These are phyloP conservation scores for Cataglyphis hispanica DNA, from an alignment of 1,140 invertebrate genomes.

Conservation along the genomic window DNA sequence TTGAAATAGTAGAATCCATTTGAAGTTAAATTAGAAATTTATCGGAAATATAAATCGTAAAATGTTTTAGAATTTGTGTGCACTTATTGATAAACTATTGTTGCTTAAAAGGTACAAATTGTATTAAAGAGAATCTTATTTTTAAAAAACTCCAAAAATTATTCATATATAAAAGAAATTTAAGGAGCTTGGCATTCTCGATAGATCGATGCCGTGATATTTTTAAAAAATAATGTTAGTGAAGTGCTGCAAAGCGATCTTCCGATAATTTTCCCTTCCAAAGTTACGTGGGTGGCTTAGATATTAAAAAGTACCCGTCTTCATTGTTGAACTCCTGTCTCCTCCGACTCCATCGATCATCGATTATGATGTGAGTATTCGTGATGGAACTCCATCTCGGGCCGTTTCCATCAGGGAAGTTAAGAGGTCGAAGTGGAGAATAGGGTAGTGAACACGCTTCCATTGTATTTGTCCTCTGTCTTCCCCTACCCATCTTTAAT, in stretches of 20 bases:
- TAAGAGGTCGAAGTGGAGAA: conserved; percentile 43
- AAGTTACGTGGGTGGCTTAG: conserved; percentile 48
- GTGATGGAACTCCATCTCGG: conserved; percentile 53
- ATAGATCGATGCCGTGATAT: conserved; percentile 31
- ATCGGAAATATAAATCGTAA: neutral
- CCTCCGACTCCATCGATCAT: conserved; percentile 58
- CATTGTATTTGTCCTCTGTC: conserved; percentile 54
- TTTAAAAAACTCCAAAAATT: neutral
- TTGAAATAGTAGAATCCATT: neutral
- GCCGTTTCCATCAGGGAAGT: conserved; percentile 30
- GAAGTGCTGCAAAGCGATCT: conserved; percentile 52
- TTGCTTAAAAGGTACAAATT: neutral
- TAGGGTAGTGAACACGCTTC: conserved; percentile 31
- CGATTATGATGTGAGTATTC: conserved; percentile 63
- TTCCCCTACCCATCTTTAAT: conserved; percentile 35
- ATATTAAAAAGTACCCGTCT: conserved; percentile 53
- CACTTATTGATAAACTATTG: neutral
- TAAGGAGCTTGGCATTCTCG: neutral
- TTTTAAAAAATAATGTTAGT: conserved; percentile 32
- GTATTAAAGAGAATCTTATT: neutral
- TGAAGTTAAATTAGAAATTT: neutral
- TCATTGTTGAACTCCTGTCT: conserved; percentile 41
- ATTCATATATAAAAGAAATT: neutral
- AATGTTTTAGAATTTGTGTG: neutral
- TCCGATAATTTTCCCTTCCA: conserved; percentile 41